Conservation (phyloP, 2,113 vertebrate species). For the Sebastes fasciatus region DNA sequence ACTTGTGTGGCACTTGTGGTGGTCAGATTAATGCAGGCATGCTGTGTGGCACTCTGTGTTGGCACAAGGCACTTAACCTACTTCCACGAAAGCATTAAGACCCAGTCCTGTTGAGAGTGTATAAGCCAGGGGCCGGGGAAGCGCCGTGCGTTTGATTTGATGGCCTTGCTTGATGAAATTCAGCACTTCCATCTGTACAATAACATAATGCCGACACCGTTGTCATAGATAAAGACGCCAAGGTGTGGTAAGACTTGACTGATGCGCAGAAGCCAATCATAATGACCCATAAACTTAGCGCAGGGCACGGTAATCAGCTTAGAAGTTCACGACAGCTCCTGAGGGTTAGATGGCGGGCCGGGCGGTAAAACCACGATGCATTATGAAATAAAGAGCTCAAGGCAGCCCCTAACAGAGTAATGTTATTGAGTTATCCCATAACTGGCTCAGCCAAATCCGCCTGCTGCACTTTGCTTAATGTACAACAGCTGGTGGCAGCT, state of each 20-base stretch:
- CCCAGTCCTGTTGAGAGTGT: slow-evolving; percentile 3
- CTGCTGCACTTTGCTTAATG: slow-evolving; percentile 83
- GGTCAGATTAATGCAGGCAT: slow-evolving; percentile 32
- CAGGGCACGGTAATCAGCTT: slow-evolving; percentile 67
- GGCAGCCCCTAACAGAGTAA: slow-evolving; percentile 70
- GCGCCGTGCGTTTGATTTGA: slow-evolving; percentile 45
- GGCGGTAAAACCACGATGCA: slow-evolving; percentile 69
- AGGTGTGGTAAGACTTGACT: slow-evolving; percentile 54
- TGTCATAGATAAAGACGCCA: slow-evolving; percentile 38
- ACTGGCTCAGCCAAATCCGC: slow-evolving; percentile 81
- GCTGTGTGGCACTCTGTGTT: slow-evolving; percentile 38
- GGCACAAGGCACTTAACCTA: slow-evolving; percentile 54
- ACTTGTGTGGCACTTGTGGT: slow-evolving; percentile 44
- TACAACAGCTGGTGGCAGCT: slow-evolving; percentile 81
- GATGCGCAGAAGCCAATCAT: slow-evolving; percentile 55
- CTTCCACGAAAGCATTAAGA: slow-evolving; percentile 41
- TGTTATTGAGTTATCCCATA: slow-evolving; percentile 83
- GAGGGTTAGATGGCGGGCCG: slow-evolving; percentile 42
- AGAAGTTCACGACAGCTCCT: slow-evolving; percentile 59
- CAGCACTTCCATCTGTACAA: slow-evolving; percentile 30
- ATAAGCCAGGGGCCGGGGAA: slow-evolving; percentile 32
- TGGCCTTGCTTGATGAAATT: slow-evolving; percentile 40
- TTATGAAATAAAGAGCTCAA: slow-evolving; percentile 80
- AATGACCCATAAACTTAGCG: slow-evolving; percentile 60
- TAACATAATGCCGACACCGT: slow-evolving; percentile 25